Conservation (phyloP, 1,140 invertebrate species). For the Tetraneura akinire region DNA sequence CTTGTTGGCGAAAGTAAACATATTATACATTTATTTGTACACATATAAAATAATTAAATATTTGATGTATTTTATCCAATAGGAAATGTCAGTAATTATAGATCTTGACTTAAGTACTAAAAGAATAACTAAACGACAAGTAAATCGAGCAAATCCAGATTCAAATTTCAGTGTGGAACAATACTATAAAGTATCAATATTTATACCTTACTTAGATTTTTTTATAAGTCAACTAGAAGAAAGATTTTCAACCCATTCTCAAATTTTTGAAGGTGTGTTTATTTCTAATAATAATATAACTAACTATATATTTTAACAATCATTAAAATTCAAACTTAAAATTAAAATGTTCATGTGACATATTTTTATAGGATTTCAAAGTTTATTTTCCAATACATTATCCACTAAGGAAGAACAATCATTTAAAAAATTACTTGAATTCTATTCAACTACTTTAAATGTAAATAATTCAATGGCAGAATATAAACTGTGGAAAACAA, state of each 20-base stretch:
- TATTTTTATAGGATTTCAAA: conserved; percentile 12
- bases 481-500: too few species aligned
- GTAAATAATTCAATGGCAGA: too few species aligned
- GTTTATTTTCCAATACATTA: too few species aligned
- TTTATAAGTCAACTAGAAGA: conserved; percentile 1
- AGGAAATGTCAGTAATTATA: background rate
- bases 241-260: background rate
- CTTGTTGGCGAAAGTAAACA: background rate
- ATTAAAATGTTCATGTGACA: too few species aligned
- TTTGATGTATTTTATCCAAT: background rate
- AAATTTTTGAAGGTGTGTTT: conserved; percentile 27
- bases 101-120: background rate
- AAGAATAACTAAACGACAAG: background rate
- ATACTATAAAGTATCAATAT: background rate
- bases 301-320: background rate
- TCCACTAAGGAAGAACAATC: too few species aligned
- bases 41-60: background rate
- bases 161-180: background rate
- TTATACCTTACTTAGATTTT: background rate
- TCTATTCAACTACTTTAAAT: background rate
- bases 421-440: background rate
- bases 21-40: background rate
- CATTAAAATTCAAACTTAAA: too few species aligned
- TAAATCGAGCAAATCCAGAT: background rate
- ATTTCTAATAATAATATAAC: background rate